Conservation (phyloP, 2,797 vertebrate genomes). For the Spinus olivaceus region DNA sequence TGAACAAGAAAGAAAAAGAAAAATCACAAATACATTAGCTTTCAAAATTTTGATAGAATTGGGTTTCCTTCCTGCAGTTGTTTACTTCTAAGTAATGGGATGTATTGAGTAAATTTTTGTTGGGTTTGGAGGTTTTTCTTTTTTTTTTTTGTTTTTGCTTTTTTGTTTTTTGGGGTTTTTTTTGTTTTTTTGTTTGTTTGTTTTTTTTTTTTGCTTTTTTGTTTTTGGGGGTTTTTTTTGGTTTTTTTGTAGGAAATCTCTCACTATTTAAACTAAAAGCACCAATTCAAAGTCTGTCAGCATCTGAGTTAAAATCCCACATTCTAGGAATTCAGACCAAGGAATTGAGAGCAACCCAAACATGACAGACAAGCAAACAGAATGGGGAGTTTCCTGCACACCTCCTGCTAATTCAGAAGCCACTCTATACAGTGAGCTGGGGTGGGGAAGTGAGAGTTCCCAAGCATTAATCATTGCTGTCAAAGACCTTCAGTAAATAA, state of each 20-base stretch:
- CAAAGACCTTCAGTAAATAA: neutral
- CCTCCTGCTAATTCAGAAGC: neutral
- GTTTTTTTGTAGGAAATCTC: neutral
- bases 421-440: neutral
- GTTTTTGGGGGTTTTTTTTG: neutral
- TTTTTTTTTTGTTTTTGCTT: neutral
- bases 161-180: neutral
- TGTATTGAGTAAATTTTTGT: neutral
- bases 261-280: neutral
- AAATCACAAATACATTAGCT: neutral
- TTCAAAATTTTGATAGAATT: neutral
- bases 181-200: neutral
- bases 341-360: neutral
- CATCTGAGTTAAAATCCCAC: neutral
- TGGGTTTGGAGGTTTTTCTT: neutral
- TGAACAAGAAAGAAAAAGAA: neutral
- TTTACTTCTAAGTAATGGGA: neutral
- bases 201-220: neutral
- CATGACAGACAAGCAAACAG: neutral
- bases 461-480: neutral
- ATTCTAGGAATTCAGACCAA: neutral
- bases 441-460: fast-evolving
- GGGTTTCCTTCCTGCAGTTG: neutral
- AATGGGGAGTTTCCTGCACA: fast-evolving
- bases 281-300: neutral